Evolutionary conservation across 2,113 vertebrate species (phyloP).

Genomic region (Epinephelus fuscoguttatus): DNA sequence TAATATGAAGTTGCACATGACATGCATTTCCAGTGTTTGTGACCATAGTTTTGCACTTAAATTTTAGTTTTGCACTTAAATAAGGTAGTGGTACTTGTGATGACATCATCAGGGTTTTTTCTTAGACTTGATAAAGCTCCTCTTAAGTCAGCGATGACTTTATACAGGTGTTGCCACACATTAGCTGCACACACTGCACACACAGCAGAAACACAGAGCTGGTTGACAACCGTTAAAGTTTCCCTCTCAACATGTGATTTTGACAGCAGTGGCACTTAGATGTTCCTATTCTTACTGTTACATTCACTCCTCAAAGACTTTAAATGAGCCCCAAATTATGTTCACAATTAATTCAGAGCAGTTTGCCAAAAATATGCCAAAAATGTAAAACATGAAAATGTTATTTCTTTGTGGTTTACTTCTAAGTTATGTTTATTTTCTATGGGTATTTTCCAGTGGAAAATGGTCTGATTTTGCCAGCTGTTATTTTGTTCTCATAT

Average conservation of each 20-base stretch:
- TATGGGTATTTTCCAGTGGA: slow-evolving; percentile 7
- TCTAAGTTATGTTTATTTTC: slow-evolving; percentile 30
- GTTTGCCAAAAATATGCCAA: slow-evolving; percentile 7
- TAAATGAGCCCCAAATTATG: slow-evolving; percentile 33
- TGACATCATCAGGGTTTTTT: no score
- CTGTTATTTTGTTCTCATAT: slow-evolving; percentile 10
- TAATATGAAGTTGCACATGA: no score
- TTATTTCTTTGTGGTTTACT: slow-evolving; percentile 4
- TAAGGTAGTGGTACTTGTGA: no score
- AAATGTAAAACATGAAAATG: slow-evolving; percentile 5
- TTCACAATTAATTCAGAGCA: not conserved
- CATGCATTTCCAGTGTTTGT: no score
- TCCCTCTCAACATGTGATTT: not conserved
- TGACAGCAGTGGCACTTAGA: slow-evolving; percentile 17
- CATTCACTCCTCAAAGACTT: not conserved
- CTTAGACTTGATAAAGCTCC: no score
- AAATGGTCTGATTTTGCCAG: slow-evolving; percentile 13
- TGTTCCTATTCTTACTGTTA: not conserved
- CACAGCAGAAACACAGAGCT: no score
- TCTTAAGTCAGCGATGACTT: no score
- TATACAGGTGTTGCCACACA: no score
- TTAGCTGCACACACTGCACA: no score
- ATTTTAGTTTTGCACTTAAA: no score
- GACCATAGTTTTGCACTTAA: no score
- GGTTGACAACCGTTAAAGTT: no score